phyloP scores from a whole-genome alignment of 2,888 invertebrate species.

The Lumbricus terrestris region DNA sequence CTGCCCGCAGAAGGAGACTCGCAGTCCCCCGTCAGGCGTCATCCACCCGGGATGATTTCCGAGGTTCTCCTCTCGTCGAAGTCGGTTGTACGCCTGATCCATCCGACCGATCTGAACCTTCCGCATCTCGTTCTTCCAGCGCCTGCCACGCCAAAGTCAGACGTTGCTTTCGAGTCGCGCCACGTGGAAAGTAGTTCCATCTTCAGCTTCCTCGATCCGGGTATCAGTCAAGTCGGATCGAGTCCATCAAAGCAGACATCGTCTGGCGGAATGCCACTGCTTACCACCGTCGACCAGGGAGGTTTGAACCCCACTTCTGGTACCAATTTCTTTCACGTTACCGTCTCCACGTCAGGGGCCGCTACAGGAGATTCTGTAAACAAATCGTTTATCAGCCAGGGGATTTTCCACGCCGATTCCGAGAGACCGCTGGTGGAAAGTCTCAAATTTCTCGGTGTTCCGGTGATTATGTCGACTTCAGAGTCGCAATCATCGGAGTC shows the following conservation, averaged over 20 bases:
- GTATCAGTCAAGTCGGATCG: background rate
- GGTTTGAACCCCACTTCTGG: background rate
- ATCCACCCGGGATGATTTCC: background rate
- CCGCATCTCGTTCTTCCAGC: background rate
- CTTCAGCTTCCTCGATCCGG: background rate
- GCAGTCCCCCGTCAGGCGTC: background rate
- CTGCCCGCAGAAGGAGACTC: background rate
- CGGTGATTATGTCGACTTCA: background rate
- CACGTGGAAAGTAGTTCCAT: background rate
- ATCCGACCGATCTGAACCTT: background rate
- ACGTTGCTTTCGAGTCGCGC: background rate
- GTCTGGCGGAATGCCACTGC: too few relatives aligned
- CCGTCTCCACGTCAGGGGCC: background rate
- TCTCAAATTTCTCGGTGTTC: background rate
- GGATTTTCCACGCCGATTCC: background rate
- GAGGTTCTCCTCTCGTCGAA: background rate
- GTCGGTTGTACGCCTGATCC: background rate
- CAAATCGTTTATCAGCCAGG: background rate
- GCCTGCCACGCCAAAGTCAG: background rate
- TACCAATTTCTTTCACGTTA: background rate
- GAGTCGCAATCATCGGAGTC: background rate
- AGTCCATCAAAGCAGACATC: background rate
- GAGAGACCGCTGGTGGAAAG: background rate
- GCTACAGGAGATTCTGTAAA: background rate
- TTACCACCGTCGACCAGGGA: background rate